These are phyloP conservation scores for Sphaerolaimus hirsutus DNA, from an alignment of 2,888 invertebrate species.

Conservation along the genomic window DNA sequence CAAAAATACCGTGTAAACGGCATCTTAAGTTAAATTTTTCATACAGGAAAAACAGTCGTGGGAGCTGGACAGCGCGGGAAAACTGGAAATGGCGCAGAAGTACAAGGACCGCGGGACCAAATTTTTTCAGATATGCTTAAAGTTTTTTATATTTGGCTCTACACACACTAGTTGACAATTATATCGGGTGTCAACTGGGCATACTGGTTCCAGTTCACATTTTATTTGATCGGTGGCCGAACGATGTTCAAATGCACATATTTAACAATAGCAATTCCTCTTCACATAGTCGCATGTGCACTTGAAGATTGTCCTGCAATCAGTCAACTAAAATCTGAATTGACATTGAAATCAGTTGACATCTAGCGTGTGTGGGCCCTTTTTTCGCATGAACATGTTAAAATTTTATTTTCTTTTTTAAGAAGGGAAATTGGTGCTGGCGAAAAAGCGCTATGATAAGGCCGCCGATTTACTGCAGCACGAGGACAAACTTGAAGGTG, in stretches of 20 bases:
- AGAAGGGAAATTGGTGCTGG: conserved; percentile 46
- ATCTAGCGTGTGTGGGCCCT: too few species aligned
- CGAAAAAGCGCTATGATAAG: conserved; percentile 62
- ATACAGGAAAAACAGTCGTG: conserved; percentile 48
- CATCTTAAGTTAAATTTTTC: not conserved
- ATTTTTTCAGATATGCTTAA: conserved; percentile 37
- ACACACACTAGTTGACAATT: not conserved
- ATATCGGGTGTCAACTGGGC: too few species aligned
- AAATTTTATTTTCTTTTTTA: conserved; percentile 4
- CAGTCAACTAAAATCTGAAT: too few species aligned
- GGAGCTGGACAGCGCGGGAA: conserved; percentile 53
- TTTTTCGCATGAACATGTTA: not conserved
- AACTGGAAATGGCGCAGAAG: conserved; percentile 51
- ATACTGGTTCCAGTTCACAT: too few species aligned
- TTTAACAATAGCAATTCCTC: too few species aligned
- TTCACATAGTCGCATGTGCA: too few species aligned
- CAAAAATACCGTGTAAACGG: too few species aligned
- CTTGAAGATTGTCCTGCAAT: too few species aligned
- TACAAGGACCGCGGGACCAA: conserved; percentile 71
- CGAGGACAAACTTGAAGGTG: conserved; percentile 28
- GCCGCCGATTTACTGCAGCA: conserved; percentile 41
- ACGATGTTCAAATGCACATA: too few species aligned
- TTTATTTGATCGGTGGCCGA: too few species aligned
- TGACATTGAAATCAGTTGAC: too few species aligned
- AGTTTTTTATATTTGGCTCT: not conserved